phyloP scores from a whole-genome alignment of 2,888 invertebrate genomes.

The Idaea dimidiata region DNA sequence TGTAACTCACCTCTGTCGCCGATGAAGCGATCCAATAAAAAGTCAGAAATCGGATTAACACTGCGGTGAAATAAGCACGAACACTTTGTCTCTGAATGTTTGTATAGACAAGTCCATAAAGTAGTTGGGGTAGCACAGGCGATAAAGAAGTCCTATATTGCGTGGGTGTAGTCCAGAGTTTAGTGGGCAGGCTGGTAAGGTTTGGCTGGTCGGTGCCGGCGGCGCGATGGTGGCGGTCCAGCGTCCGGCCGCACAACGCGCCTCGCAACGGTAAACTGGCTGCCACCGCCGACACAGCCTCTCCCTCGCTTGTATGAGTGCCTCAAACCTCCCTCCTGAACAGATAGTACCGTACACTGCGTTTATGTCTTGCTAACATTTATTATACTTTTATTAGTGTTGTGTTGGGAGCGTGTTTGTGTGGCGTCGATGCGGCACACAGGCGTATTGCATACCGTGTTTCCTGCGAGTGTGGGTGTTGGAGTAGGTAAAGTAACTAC shows the following conservation, averaged over 20 bases:
- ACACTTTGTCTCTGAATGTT: conserved; percentile 68
- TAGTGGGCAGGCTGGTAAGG: conserved; percentile 43
- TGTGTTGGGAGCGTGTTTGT: conserved; percentile 50
- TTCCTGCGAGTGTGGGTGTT: conserved; percentile 65
- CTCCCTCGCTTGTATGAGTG: conserved; percentile 75
- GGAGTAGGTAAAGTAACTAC: conserved; percentile 72
- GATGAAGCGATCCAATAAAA: conserved; percentile 72
- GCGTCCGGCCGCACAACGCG: conserved; percentile 79
- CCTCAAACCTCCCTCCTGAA: conserved; percentile 78
- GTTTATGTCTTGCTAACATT: conserved; percentile 76
- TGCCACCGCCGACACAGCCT: conserved; percentile 72
- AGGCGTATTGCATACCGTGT: conserved; percentile 37
- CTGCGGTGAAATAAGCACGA: conserved; percentile 75
- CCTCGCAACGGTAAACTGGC: conserved; percentile 81
- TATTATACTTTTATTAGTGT: conserved; percentile 75
- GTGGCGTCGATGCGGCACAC: conserved; percentile 56
- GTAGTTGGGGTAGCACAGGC: conserved; percentile 51
- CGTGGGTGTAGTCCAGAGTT: conserved; percentile 44
- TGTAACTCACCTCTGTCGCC: conserved; percentile 59
- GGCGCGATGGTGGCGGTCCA: conserved; percentile 72
- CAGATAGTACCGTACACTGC: conserved; percentile 79
- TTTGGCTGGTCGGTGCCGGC: conserved; percentile 67
- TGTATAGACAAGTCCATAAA: conserved; percentile 56
- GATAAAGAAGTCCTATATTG: conserved; percentile 40
- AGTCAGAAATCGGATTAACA: conserved; percentile 73